phyloP scores from a whole-genome alignment of 2,888 invertebrate species.

The Colletes collaris region DNA sequence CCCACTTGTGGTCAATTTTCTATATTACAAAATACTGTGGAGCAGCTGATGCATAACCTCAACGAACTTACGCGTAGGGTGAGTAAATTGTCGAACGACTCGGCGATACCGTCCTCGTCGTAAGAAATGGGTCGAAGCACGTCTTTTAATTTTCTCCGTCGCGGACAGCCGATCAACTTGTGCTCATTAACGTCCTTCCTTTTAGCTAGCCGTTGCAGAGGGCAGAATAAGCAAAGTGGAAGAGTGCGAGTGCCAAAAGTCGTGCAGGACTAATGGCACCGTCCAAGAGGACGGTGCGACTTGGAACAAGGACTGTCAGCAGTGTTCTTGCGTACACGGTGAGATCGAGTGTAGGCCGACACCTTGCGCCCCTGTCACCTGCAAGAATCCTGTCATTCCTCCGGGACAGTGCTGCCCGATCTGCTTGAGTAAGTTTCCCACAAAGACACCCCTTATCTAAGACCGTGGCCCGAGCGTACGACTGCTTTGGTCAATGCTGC shows the following conservation, averaged over 20 bases:
- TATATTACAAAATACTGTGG: slow-evolving; percentile 91
- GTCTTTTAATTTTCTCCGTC: too few relatives aligned
- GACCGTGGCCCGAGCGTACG: too few relatives aligned
- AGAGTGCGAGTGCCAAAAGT: slow-evolving; percentile 95
- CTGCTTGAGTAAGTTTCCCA: slow-evolving; percentile 90
- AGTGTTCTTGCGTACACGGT: slow-evolving; percentile 95
- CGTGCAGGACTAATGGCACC: slow-evolving; percentile 92
- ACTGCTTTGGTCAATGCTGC: too few relatives aligned
- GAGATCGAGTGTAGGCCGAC: slow-evolving; percentile 92
- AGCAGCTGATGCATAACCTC: slow-evolving; percentile 91
- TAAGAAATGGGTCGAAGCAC: too few relatives aligned
- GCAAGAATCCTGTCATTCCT: slow-evolving; percentile 91
- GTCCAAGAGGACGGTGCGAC: slow-evolving; percentile 92
- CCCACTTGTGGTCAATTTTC: slow-evolving; percentile 96
- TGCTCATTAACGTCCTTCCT: slow-evolving; percentile 77
- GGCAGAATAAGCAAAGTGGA: slow-evolving; percentile 91
- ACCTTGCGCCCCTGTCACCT: slow-evolving; percentile 90
- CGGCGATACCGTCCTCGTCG: too few relatives aligned
- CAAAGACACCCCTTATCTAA: too few relatives aligned
- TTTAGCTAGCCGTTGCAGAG: slow-evolving; percentile 92
- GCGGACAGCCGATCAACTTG: slow-evolving; percentile 6
- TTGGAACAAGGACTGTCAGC: slow-evolving; percentile 93
- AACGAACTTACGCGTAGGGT: slow-evolving; percentile 94
- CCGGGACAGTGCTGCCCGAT: slow-evolving; percentile 93
- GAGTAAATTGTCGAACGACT: slow-evolving; percentile 78